These are phyloP conservation scores for Odontamblyopus rebecca DNA, from an alignment of 2,797 vertebrate genomes.

Conservation along the genomic window DNA sequence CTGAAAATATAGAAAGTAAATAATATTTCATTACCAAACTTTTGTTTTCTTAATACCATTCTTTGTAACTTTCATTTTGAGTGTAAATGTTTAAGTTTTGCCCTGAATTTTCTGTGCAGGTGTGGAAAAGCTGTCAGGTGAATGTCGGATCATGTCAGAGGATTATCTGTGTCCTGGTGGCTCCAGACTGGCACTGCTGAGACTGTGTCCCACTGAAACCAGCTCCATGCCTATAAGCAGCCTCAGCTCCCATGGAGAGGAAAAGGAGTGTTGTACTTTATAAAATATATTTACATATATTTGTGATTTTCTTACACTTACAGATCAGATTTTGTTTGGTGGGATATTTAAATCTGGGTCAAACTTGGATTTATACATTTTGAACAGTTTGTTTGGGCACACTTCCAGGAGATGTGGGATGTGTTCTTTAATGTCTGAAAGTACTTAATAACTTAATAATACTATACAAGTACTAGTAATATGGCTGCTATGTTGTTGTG, in stretches of 20 bases:
- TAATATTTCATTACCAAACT: neutral
- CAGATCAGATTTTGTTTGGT: neutral
- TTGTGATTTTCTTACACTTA: neutral
- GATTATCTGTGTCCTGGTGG: conserved; percentile 54
- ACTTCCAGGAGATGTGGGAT: neutral
- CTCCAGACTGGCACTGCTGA: conserved; percentile 49
- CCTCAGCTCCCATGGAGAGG: conserved; percentile 33
- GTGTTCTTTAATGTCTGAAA: neutral
- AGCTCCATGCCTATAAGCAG: conserved; percentile 52
- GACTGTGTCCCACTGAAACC: conserved; percentile 57
- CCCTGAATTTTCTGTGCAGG: conserved; percentile 46
- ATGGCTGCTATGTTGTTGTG: neutral
- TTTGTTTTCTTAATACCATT: conserved; percentile 1
- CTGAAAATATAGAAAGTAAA: neutral
- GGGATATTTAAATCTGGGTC: neutral
- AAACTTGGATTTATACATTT: neutral
- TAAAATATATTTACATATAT: neutral
- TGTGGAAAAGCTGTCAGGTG: conserved; percentile 48
- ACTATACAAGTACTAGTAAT: neutral
- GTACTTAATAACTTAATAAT: neutral
- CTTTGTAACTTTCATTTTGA: conserved; percentile 34
- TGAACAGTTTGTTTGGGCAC: neutral
- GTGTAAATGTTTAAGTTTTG: conserved; percentile 29
- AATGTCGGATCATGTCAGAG: conserved; percentile 49
- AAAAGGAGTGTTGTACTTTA: neutral